Evolutionary conservation across 2,888 invertebrate genomes (phyloP).

Genomic region (Polydrusus tereticollis): DNA sequence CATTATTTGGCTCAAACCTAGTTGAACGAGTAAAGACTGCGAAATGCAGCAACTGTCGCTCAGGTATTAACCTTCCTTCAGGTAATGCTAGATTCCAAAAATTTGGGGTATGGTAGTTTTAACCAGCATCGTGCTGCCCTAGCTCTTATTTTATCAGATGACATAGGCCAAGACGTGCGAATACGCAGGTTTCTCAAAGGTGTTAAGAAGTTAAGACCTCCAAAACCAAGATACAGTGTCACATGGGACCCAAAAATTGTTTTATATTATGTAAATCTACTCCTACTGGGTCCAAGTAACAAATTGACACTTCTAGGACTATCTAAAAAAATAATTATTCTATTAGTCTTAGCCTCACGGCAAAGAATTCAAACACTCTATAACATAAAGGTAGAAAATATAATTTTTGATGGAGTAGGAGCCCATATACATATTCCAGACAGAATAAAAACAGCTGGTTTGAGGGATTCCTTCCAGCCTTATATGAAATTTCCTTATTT

Average conservation of each 20-base stretch:
- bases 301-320: slow-evolving; percentile 40
- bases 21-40: neutral
- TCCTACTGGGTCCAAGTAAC: neutral
- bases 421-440: too few relatives aligned
- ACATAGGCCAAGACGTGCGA: slow-evolving; percentile 44
- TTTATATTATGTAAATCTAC: slow-evolving; percentile 26
- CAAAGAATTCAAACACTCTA: slow-evolving; percentile 11
- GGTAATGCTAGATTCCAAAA: too few relatives aligned
- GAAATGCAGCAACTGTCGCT: neutral
- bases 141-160: slow-evolving; percentile 27
- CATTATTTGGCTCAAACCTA: neutral
- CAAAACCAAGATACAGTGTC: slow-evolving; percentile 51
- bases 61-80: neutral
- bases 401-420: neutral
- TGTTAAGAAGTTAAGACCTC: slow-evolving; percentile 49
- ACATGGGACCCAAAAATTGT: slow-evolving; percentile 57
- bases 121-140: slow-evolving; percentile 54
- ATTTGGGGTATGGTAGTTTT: slow-evolving; percentile 50
- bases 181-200: slow-evolving; percentile 54
- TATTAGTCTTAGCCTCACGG: slow-evolving; percentile 50
- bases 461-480: too few relatives aligned
- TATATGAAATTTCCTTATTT: too few relatives aligned
- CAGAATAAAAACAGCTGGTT: too few relatives aligned
- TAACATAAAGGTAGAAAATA: slow-evolving; percentile 6
- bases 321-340: slow-evolving; percentile 51